Base-by-base conservation (phyloP, 2,113 vertebrate species). In the Ochotona curzoniae region DNA sequence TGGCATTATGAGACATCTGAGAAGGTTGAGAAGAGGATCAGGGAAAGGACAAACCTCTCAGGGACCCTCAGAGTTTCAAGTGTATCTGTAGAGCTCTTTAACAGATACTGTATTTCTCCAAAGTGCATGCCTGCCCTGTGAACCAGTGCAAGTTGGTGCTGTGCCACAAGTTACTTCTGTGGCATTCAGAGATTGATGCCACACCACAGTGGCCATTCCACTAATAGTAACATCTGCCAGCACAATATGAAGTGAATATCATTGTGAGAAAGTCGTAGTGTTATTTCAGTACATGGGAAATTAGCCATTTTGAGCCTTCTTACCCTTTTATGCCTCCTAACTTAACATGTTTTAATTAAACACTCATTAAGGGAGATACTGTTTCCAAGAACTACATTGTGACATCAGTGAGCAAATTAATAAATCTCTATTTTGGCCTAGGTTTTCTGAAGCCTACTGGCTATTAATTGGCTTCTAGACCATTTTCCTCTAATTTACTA, bases 291-390 rank as follows among this genome's bases (percentile, higher is more conserved):
- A 89, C 76, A 5, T 12, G 51, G 47, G 49, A 51, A 86, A 75
- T 67, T 60, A 57, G 49, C 20, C 78, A 5, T 23, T 67, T 87
- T 83, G 63, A 78, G 66, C 2, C 11, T 57, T 71, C 69, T 71
- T 84, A 51, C 44, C 80, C 28, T 26, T 44, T 5, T 25, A 71
- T 14, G 4, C 21, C 5, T 87, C 51, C 20, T 54, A 18, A 38
- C 73, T 81, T 80, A 32, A 38, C 26, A 38, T 81, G 12, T 81
- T 89, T 96, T 93, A 70, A 84, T 66, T 91, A 89, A 83, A 51
- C 4, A 49, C n/a, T 51, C 54, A 80, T 54, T 75, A 63, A 66
- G 14, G 83, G 38, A 83, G 32, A 2, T 74, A 28, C 26, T 91
- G 20, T 86, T 88, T 90, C 57, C 23, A 10, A 81, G 73, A 26